Base-by-base conservation (phyloP, 2,113 vertebrate genomes). In the Pagrus major region DNA sequence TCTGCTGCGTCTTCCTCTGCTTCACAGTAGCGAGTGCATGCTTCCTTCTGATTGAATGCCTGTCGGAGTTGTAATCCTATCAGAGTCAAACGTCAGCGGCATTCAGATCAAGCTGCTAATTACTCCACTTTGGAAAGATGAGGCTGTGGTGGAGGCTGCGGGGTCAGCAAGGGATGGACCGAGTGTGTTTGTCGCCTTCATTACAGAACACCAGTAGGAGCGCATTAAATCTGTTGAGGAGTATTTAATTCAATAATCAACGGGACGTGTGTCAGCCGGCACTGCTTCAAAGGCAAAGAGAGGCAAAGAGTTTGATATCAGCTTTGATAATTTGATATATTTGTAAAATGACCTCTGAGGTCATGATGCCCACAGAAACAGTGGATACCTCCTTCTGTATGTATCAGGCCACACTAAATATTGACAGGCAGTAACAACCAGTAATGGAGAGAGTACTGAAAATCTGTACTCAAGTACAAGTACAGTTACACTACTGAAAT, bases 41-140 rank as follows among this genome's bases (percentile, higher is more conserved):
- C 49, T 29, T 51, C 69, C 55, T 23, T 11, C 63, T 76, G 51
- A 55, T 1, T 37, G 20, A 66, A 72, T 1, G 52, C 31, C 65
- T 54, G 81, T 79, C 49, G 69, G 49, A 52, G 65, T 39, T 73
- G 51, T 88, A 89, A 85, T 92, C 77, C 72, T 44, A 63, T 82
- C 79, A 81, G 74, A 83, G 87, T 84, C 70, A 89, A 87, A 90
- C 84, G 85, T 87, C 89, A 86, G 78, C 11, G 56, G 42, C 68
- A 60, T 44, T 49, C 71, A 23, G 69, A 69, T 89, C 74, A 78
- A 54, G 73, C 81, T 73, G 86, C 80, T 90, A 89, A 88, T 90
- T 87, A 90, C 66, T 88, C 75, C 67, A 78, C 71, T 88, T 84
- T 84, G 63, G 58, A 78, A 58, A 55, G 67, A 77, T 68, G 76